Evolutionary conservation across 2,797 vertebrate species (phyloP).

Genomic region (Cuculus canorus): DNA sequence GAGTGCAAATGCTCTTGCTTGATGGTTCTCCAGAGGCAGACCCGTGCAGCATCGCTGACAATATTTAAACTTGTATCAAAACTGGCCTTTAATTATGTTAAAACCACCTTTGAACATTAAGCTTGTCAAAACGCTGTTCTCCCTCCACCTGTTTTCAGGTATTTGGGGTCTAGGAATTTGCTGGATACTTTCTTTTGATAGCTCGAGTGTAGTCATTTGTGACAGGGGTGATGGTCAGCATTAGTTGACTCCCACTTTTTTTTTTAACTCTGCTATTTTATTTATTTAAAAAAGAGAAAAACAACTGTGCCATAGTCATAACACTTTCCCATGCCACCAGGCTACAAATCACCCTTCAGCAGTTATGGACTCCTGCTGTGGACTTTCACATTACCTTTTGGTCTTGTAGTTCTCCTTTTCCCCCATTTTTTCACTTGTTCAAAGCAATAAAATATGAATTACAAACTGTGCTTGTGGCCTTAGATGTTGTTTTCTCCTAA

Average conservation of each 20-base stretch:
- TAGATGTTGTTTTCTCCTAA: background rate
- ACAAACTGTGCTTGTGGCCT: background rate
- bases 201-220: background rate
- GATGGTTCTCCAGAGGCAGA: background rate
- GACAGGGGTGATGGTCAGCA: background rate
- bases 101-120: background rate
- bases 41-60: background rate
- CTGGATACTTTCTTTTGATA: background rate
- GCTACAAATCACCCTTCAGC: background rate
- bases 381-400: background rate
- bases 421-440: background rate
- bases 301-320: background rate
- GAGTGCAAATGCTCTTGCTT: background rate
- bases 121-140: background rate
- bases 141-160: background rate
- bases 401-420: background rate
- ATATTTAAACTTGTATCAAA: background rate
- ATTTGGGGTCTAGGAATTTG: background rate
- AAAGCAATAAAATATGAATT: conserved; percentile 12
- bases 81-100: background rate
- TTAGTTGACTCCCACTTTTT: background rate
- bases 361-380: fast-evolving
- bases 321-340: background rate
- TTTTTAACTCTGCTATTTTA: background rate
- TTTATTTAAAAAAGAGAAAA: background rate